Conservation (phyloP, 1,140 invertebrate species). For the Eufriesea mexicana region DNA sequence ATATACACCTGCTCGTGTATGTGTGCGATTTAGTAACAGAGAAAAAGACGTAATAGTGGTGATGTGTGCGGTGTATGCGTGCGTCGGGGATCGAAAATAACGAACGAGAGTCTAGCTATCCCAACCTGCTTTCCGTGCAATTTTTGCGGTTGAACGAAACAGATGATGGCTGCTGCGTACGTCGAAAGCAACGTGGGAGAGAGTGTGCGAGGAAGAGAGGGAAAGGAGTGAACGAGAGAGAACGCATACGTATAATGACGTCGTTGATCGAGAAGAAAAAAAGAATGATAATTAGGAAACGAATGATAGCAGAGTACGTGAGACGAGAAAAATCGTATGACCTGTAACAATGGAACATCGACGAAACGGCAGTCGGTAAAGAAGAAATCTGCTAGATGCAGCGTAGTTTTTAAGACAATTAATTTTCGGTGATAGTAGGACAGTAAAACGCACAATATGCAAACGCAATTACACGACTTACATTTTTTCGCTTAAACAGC, state of each 20-base stretch:
- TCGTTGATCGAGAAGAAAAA: background rate
- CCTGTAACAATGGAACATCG: background rate
- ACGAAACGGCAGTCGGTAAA: too few species aligned
- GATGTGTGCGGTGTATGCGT: background rate
- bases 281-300: background rate
- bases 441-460: constrained; percentile 8
- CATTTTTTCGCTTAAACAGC: background rate
- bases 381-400: background rate
- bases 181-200: background rate
- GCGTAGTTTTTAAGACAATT: background rate
- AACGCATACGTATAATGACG: too few species aligned
- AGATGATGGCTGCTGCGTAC: background rate
- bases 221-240: background rate
- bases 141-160: constrained; percentile 10
- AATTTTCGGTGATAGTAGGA: background rate
- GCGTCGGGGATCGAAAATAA: background rate
- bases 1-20: constrained; percentile 9
- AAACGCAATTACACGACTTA: background rate
- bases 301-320: too few species aligned
- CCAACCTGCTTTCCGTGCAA: constrained; percentile 6
- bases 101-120: background rate
- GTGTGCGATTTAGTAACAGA: background rate
- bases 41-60: background rate
- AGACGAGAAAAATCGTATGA: too few species aligned
- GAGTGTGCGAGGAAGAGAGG: background rate